Base-by-base conservation (phyloP, 2,113 vertebrate genomes). In the Pseudorhombus dupliciocellatus region DNA sequence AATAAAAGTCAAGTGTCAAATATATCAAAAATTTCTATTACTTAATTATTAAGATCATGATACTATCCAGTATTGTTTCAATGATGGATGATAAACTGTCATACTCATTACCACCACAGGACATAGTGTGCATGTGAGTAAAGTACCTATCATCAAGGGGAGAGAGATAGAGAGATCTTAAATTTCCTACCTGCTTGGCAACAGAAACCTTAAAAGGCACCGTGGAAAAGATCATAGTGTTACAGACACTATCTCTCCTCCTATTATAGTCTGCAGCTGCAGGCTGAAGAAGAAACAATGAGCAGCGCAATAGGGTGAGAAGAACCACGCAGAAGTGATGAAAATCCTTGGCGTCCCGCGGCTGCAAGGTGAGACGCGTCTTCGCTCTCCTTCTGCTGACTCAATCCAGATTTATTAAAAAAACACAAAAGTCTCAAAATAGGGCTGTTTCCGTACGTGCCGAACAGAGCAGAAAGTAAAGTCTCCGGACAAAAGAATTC, bases 161-260 rank as follows among this genome's bases (percentile, higher is more conserved):
- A 48, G 50, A 57, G 2, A 14, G 7, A 48, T 42, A 57, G 2
- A 14, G 16, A 72, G 53, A 44, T 55, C 53, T 52, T 18, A 61
- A 79, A 66, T 28, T 34, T 21, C 89, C 80, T 88, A 92, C 87
- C 88, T 90, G 87, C 59, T 89, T 86, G 66, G 73, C 55, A 62
- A 79, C 81, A 78, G 82, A 74, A 61, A 88, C 72, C 31, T 90
- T 80, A 57, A 88, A 61, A 63, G 77, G 83, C 56, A 78, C 58
- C 18, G 70, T 84, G 55, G 85, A 87, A 65, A 90, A 88, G 0
- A 89, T 86, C 85, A 88, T 87, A 34, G 26, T 70, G 25, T 58
- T 15, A 77, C 37, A 68, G 66, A 53, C 5, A 26, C 24, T 54
- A 31, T 77, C 10, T 28, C 56, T 64, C n/a, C n/a, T 66, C 64